Base-by-base conservation (phyloP, 2,888 invertebrate genomes). In the Zaprionus lineosus region DNA sequence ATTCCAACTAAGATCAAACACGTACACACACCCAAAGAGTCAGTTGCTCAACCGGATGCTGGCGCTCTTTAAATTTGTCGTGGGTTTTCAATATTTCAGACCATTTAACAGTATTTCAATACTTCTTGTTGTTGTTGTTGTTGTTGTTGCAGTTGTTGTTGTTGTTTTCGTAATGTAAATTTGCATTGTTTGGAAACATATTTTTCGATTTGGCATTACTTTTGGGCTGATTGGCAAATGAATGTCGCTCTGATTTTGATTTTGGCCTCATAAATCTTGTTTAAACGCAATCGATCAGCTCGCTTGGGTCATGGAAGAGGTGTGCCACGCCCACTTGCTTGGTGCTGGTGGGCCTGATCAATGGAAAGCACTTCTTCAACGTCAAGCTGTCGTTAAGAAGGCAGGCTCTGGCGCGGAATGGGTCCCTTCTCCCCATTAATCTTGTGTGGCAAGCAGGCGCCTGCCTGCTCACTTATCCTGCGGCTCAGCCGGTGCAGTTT, bases 331-430 rank as follows among this genome's bases (percentile, higher is more conserved):
- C 84, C 71, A 62, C 58, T 47, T 59, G 69, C 70, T 51, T 59
- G 58, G 53, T 59, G 69, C 70, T 51, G 59, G 58, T 53, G 62
- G 69, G 67, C 64, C 65, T 76, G 73, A 74, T 74, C 83, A 84
- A 87, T 87, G 86, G 86, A 84, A 87, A 78, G 75, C 70, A 73
- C 71, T 86, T 86, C 77, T 83, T 82, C 84, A 87, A 84, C 78
- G 86, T 86, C 84, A 86, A 78, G 65, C 77, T 75, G 78, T 75
- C 76, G 62, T 51, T 21, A 18, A 33, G 37, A 12, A 34, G 31
- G 11, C 7, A 44, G 14, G 31, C 16, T 39, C 51, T 2, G 6
- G 31, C 16, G 43, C 51, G 8, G 6, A 4, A 24, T 34, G 39
- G 31, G 31, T 31, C 51, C 34, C 34, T 43, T 43, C 50, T 48